Percentiles rank a stretch among this genome's conserved stretches.
phyloP scores from a whole-genome alignment of 2,797 vertebrate genomes.

The Garrulus glandarius region DNA sequence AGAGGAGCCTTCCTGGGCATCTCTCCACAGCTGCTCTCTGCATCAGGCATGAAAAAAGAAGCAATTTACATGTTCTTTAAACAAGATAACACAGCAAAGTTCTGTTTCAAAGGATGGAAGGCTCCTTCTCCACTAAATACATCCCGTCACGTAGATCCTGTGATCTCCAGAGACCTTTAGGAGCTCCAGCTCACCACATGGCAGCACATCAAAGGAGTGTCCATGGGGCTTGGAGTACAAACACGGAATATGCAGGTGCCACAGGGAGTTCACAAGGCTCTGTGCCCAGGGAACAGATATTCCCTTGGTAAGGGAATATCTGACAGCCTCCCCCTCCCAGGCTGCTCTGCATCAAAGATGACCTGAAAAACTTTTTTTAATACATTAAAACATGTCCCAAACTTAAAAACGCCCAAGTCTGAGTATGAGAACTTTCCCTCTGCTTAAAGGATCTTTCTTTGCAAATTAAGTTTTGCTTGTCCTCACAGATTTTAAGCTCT shows the following conservation, averaged over 20 bases:
- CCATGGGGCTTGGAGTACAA: not conserved
- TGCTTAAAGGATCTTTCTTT: not conserved
- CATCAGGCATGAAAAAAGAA: not conserved
- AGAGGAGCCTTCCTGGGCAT: not conserved
- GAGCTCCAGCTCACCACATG: not conserved
- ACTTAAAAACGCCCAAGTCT: not conserved
- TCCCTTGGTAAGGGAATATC: not conserved
- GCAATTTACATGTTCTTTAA: not conserved
- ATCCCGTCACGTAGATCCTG: rapidly evolving
- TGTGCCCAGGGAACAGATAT: not conserved
- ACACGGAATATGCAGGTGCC: not conserved
- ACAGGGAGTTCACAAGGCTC: not conserved
- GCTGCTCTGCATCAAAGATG: not conserved
- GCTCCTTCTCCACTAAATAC: not conserved
- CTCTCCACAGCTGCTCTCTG: not conserved
- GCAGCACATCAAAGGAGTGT: not conserved
- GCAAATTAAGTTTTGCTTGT: not conserved
- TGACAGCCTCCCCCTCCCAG: not conserved
- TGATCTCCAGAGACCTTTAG: not conserved
- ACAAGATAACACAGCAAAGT: not conserved
- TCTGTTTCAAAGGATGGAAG: not conserved
- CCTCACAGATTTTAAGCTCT: not conserved
- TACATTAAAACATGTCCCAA: not conserved
- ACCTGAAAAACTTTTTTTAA: not conserved
- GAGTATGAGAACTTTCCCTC: not conserved